Conservation (phyloP, 2,113 vertebrate species). For the Aldabrachelys gigantea region DNA sequence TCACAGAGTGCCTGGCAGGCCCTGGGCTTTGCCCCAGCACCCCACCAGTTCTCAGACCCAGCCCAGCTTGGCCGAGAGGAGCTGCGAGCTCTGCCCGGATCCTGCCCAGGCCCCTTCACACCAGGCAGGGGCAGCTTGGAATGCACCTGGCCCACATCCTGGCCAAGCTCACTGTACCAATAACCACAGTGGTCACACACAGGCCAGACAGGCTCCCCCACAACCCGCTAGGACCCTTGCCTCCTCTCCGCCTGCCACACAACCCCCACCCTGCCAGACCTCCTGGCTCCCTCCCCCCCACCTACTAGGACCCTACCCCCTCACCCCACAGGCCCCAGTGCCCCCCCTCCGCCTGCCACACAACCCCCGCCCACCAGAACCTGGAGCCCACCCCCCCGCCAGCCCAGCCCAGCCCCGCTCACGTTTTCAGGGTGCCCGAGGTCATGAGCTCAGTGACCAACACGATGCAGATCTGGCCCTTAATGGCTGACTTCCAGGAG, state of each 20-base stretch:
- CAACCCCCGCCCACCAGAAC: not conserved
- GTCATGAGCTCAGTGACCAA: conserved; percentile 98
- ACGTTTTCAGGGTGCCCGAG: conserved; percentile 96
- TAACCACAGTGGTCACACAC: no score
- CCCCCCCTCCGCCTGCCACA: not conserved
- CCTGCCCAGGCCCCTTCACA: no score
- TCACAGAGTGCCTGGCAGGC: no score
- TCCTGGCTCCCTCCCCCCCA: not conserved
- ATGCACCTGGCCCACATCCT: no score
- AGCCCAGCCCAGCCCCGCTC: conserved; percentile 64
- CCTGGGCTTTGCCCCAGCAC: not conserved
- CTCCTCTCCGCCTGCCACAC: no score
- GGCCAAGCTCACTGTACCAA: no score
- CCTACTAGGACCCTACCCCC: no score
- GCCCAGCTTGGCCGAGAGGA: not conserved
- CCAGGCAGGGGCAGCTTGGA: no score
- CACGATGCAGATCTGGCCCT: conserved; percentile 90
- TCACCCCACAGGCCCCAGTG: no score
- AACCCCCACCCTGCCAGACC: no score
- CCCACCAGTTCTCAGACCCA: not conserved
- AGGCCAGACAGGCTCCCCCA: not conserved
- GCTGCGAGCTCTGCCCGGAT: not conserved
- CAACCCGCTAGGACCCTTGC: no score
- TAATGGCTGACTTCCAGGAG: conserved; percentile 91
- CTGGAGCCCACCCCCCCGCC: not conserved